These are phyloP conservation scores for Mimumesa dahlbomi DNA, from an alignment of 2,888 invertebrate genomes.

Conservation along the genomic window DNA sequence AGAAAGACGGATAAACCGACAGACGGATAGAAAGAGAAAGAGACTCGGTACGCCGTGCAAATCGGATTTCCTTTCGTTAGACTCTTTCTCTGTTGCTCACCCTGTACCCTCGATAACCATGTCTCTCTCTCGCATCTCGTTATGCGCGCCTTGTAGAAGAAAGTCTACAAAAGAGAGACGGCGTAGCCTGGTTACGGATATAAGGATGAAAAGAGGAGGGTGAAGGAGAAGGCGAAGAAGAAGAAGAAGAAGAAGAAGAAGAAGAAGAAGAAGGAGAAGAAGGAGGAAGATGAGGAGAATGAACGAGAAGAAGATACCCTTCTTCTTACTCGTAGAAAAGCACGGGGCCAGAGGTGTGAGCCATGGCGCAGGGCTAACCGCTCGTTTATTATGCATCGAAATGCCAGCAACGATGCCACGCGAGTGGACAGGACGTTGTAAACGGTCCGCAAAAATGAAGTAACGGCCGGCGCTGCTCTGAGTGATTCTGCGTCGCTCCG, in stretches of 20 bases:
- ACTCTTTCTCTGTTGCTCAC: conserved; percentile 40
- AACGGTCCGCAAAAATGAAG: conserved; percentile 75
- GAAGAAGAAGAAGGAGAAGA: conserved; percentile 5
- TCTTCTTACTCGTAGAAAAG: conserved; percentile 42
- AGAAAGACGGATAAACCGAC: too few species aligned
- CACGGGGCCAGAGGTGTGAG: conserved; percentile 70
- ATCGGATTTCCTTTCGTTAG: conserved; percentile 75
- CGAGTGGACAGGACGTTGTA: conserved; percentile 79
- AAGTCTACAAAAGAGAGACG: conserved; percentile 58
- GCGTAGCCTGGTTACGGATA: conserved; percentile 43
- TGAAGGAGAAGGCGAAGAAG: conserved; percentile 9
- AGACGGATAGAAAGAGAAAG: too few species aligned
- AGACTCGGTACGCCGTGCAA: conserved; percentile 62
- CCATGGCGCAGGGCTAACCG: conserved; percentile 75
- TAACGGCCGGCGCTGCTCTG: conserved; percentile 72
- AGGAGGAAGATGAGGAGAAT: conserved; percentile 3
- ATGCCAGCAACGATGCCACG: conserved; percentile 78
- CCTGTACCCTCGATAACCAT: conserved; percentile 18
- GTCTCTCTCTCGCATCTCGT: conserved; percentile 59
- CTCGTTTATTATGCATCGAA: conserved; percentile 80
- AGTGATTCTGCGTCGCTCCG: conserved; percentile 78
- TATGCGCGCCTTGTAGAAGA: conserved; percentile 57
- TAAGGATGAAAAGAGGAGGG: conserved; percentile 33
- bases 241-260: conserved; percentile 11
- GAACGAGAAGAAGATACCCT: not conserved